These are phyloP conservation scores for Halichondria panicea DNA, from an alignment of 37 sponge, comb jelly and placozoan genomes.

Conservation along the genomic window DNA sequence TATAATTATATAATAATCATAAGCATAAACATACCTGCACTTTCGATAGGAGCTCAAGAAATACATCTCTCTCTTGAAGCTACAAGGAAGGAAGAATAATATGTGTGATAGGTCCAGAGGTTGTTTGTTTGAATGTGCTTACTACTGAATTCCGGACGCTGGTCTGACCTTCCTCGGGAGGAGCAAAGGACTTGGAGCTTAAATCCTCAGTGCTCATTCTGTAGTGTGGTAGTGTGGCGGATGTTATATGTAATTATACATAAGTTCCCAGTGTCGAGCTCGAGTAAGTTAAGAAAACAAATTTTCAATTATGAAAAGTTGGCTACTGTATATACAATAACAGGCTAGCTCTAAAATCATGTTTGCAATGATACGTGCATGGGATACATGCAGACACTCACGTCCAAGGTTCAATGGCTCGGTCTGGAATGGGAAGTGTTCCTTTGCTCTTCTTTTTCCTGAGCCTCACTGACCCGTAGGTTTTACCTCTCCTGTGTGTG, in stretches of 20 bases:
- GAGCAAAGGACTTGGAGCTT: too few relatives aligned
- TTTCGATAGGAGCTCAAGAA: slow-evolving; percentile 31
- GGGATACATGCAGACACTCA: neutral
- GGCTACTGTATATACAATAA: too few relatives aligned
- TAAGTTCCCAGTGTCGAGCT: too few relatives aligned
- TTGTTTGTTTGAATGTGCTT: neutral
- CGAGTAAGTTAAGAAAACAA: too few relatives aligned
- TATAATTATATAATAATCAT: neutral
- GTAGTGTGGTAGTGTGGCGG: too few relatives aligned
- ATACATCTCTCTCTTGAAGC: slow-evolving; percentile 34
- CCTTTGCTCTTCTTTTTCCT: neutral
- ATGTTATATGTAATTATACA: too few relatives aligned
- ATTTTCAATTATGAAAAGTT: too few relatives aligned
- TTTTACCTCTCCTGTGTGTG: slow-evolving; percentile 22
- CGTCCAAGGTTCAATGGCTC: neutral
- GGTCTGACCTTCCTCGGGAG: too few relatives aligned
- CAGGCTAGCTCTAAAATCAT: neutral
- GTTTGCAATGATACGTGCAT: neutral
- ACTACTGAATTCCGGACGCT: neutral
- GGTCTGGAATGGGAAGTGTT: neutral
- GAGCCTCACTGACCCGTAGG: slow-evolving; percentile 10
- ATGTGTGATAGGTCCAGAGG: too few relatives aligned
- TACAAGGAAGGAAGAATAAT: neutral
- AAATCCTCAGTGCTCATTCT: too few relatives aligned
- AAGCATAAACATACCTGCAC: slow-evolving; percentile 28